A percentile compares a stretch with the other conserved stretches of the same genome.
phyloP scores from a whole-genome alignment of 2,113 vertebrate genomes.

The Meleagris gallopavo region DNA sequence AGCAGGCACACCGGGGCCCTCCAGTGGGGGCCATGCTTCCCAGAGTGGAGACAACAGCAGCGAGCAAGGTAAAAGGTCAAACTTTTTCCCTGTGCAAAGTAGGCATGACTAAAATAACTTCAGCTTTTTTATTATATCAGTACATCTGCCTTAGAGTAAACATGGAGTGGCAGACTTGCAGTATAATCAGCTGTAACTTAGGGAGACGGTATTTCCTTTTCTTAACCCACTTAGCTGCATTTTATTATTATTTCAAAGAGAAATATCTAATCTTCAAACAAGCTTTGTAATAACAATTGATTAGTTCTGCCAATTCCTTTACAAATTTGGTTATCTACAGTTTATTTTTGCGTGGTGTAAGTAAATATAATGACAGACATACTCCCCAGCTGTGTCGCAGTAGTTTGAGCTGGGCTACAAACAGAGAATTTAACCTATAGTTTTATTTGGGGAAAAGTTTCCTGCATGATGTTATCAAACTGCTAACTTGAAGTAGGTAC shows the following conservation, averaged over 20 bases:
- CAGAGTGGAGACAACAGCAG: conserved; percentile 99
- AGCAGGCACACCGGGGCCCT: conserved; percentile 98
- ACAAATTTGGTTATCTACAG: conserved; percentile 82
- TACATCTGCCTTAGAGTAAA: conserved; percentile 74
- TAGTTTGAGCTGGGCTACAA: conserved; percentile 33
- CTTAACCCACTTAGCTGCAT: conserved; percentile 69
- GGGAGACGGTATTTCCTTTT: conserved; percentile 73
- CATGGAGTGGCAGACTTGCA: conserved; percentile 69
- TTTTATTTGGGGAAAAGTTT: conserved; percentile 9
- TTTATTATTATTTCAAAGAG: conserved; percentile 72
- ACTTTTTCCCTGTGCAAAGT: conserved; percentile 75
- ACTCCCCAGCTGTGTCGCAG: conserved; percentile 42
- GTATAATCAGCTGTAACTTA: conserved; percentile 65
- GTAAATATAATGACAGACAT: conserved; percentile 65
- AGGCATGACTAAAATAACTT: conserved; percentile 78
- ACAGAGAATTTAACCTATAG: conserved; percentile 42
- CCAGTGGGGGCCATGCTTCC: conserved; percentile 98
- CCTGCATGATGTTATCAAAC: conserved; percentile 3
- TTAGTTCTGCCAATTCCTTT: conserved; percentile 82
- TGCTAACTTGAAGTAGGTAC: not conserved
- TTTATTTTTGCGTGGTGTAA: conserved; percentile 71
- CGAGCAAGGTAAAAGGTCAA: conserved; percentile 95
- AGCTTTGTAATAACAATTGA: conserved; percentile 79
- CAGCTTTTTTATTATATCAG: conserved; percentile 71
- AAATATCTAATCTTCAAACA: conserved; percentile 78